phyloP scores from a whole-genome alignment of 2,888 invertebrate species.

The Argyra leucocephala region DNA sequence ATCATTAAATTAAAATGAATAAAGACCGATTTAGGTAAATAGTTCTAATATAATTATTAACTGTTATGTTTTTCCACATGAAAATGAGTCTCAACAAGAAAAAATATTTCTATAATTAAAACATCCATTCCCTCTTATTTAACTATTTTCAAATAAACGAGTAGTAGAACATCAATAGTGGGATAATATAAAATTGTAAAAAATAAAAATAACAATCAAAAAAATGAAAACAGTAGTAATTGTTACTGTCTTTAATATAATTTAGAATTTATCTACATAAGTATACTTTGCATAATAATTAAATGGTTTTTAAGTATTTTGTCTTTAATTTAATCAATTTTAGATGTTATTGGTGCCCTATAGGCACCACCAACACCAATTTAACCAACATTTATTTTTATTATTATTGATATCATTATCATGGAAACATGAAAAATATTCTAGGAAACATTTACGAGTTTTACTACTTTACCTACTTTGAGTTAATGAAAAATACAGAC shows the following conservation, averaged over 20 bases:
- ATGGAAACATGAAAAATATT: background rate
- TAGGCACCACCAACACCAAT: background rate
- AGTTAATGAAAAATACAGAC: no score
- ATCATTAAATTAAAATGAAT: no score
- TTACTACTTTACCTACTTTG: no score
- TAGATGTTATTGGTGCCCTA: background rate
- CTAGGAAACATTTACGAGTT: background rate
- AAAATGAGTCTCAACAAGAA: background rate
- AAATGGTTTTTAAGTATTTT: background rate
- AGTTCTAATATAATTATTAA: background rate
- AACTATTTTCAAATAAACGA: background rate
- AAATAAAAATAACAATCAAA: background rate
- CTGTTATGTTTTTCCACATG: no score
- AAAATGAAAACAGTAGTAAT: background rate
- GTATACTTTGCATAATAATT: background rate
- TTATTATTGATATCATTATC: background rate
- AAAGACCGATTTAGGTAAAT: background rate
- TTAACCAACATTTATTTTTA: background rate
- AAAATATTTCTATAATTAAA: background rate
- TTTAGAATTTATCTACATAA: slow-evolving; percentile 1
- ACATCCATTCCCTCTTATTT: background rate
- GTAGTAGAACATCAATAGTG: background rate
- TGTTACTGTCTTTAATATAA: background rate
- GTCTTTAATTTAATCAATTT: background rate
- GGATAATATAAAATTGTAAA: background rate